phyloP scores from a whole-genome alignment of 92 coral and sea anemone genomes.

The Actinostola sp. region DNA sequence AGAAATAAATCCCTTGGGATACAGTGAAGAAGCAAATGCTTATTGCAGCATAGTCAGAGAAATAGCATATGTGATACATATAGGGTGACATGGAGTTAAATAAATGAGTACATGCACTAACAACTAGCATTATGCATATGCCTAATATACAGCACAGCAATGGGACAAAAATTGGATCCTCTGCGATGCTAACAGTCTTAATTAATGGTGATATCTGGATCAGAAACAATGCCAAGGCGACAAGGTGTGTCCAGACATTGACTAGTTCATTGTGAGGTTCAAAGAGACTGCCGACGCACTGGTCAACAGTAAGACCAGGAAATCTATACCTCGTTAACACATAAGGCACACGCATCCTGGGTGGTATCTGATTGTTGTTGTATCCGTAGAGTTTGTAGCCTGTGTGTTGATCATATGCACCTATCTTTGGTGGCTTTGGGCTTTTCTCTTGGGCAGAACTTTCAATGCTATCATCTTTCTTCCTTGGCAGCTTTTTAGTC shows the following conservation, averaged over 20 bases:
- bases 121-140: conserved; percentile 36
- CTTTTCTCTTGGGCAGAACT: background rate
- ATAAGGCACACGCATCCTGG: conserved; percentile 30
- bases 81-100: conserved; percentile 65
- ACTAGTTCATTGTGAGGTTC: conserved; percentile 43
- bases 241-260: conserved; percentile 59
- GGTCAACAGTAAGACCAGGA: conserved; percentile 57
- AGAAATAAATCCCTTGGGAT: conserved; percentile 60
- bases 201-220: conserved; percentile 18
- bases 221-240: conserved; percentile 45
- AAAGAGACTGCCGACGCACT: conserved; percentile 57
- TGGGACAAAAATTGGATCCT: conserved; percentile 48
- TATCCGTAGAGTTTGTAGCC: conserved; percentile 21
- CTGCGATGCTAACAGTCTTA: conserved; percentile 15
- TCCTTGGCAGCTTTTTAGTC: conserved; percentile 13
- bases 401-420: conserved; percentile 4
- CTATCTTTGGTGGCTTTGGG: background rate
- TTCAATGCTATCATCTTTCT: background rate
- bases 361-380: conserved; percentile 24
- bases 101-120: conserved; percentile 52
- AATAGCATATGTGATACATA: conserved; percentile 55
- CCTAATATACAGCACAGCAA: conserved; percentile 43
- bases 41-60: conserved; percentile 63
- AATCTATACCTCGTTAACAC: conserved; percentile 52
- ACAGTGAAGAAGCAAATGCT: conserved; percentile 45